Conservation (phyloP, 2,888 invertebrate species). For the Stenodera caucasica region DNA sequence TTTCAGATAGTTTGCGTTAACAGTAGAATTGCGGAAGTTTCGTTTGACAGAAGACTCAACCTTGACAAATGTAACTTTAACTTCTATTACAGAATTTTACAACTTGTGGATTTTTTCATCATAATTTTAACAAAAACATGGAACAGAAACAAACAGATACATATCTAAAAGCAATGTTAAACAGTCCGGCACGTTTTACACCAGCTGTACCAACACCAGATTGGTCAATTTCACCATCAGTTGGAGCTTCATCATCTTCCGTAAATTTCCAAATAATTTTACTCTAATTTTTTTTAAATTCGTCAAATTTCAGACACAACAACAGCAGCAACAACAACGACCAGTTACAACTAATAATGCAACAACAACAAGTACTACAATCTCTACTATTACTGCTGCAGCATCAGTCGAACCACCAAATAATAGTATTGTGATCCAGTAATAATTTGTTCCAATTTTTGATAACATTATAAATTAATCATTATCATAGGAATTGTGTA, state of each 20-base stretch:
- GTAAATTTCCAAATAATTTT: conserved; percentile 14
- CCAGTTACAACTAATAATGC: neutral
- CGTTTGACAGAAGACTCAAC: no score
- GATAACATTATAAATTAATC: no score
- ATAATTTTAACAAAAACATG: conserved; percentile 11
- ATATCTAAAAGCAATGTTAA: conserved; percentile 52
- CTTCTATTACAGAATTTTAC: no score
- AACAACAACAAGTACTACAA: neutral
- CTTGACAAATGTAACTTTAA: no score
- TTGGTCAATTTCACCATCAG: conserved; percentile 42
- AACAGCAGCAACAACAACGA: neutral
- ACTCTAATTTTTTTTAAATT: neutral
- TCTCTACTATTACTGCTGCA: no score
- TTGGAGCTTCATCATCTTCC: conserved; percentile 22
- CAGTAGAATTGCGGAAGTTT: no score
- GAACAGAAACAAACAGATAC: conserved; percentile 39
- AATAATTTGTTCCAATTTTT: neutral
- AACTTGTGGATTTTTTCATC: no score
- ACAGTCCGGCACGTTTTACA: conserved; percentile 50
- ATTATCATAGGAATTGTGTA: conserved; percentile 74
- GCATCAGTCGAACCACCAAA: conserved; percentile 22
- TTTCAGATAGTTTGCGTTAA: no score
- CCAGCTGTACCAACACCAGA: conserved; percentile 55
- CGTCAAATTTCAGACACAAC: conserved; percentile 4
- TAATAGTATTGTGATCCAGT: conserved; percentile 13